Conservation (phyloP, 2,113 vertebrate species). For the Callaeas wilsoni region DNA sequence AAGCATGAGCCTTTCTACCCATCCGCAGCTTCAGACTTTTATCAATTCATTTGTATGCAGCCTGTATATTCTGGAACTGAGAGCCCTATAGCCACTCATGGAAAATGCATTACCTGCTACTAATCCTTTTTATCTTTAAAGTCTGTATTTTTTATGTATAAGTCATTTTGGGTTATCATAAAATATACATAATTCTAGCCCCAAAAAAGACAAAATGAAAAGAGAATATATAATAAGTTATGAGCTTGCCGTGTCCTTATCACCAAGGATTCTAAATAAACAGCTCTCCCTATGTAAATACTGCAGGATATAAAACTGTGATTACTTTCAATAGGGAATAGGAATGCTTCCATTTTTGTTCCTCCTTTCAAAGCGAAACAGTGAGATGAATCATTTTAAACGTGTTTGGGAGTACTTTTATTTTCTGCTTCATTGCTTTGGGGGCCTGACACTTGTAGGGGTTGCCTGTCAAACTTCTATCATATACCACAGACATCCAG, state of each 20-base stretch:
- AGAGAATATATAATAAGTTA: conserved; percentile 82
- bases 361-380: conserved; percentile 64
- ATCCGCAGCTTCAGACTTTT: conserved; percentile 79
- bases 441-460: not conserved
- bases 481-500: not conserved
- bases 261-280: conserved; percentile 81
- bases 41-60: conserved; percentile 88
- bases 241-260: conserved; percentile 70
- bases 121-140: conserved; percentile 90
- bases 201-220: conserved; percentile 77
- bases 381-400: conserved; percentile 67
- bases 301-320: conserved; percentile 73
- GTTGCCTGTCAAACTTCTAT: not conserved
- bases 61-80: conserved; percentile 72
- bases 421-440: conserved; percentile 38
- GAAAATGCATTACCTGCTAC: conserved; percentile 88
- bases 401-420: not conserved
- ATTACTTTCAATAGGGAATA: conserved; percentile 79
- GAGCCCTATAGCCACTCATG: conserved; percentile 86
- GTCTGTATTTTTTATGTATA: conserved; percentile 87
- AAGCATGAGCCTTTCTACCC: conserved; percentile 79
- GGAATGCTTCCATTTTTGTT: conserved; percentile 66
- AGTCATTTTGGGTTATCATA: conserved; percentile 86
- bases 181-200: conserved; percentile 82
- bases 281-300: conserved; percentile 82